Evolutionary conservation across 2,113 vertebrate genomes (phyloP).

Genomic region (Danio rerio): DNA sequence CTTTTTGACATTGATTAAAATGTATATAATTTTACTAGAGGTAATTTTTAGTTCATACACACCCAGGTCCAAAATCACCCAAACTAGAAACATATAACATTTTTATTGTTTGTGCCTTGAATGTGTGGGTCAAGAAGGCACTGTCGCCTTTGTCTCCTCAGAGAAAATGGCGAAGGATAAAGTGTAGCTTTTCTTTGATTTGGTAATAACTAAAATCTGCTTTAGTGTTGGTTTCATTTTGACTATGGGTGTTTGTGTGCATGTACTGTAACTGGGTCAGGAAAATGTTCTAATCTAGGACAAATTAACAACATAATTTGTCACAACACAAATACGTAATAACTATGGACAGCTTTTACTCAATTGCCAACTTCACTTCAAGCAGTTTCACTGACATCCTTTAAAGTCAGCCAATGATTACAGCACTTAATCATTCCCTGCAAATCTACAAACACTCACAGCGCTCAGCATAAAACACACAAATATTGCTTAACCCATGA

Average conservation of each 20-base stretch:
- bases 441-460: constrained; percentile 20
- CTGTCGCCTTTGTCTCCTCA: not conserved
- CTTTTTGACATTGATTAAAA: too few relatives aligned
- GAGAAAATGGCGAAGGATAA: not conserved
- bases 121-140: not conserved
- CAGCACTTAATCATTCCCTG: constrained; percentile 19
- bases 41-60: too few relatives aligned
- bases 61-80: too few relatives aligned
- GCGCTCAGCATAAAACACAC: not conserved
- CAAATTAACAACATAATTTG: not conserved
- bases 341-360: constrained; percentile 4
- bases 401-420: constrained; percentile 33
- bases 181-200: not conserved
- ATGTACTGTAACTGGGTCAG: constrained; percentile 16
- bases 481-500: constrained; percentile 9
- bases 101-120: too few relatives aligned
- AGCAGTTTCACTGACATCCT: constrained; percentile 8
- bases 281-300: constrained; percentile 6
- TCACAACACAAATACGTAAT: too few relatives aligned
- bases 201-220: not conserved
- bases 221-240: not conserved
- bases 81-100: too few relatives aligned
- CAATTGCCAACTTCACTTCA: not conserved
- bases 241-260: constrained; percentile 1
- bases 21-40: too few relatives aligned